These are phyloP conservation scores for Doris montereyensis DNA, from an alignment of 2,888 invertebrate genomes.

Conservation along the genomic window DNA sequence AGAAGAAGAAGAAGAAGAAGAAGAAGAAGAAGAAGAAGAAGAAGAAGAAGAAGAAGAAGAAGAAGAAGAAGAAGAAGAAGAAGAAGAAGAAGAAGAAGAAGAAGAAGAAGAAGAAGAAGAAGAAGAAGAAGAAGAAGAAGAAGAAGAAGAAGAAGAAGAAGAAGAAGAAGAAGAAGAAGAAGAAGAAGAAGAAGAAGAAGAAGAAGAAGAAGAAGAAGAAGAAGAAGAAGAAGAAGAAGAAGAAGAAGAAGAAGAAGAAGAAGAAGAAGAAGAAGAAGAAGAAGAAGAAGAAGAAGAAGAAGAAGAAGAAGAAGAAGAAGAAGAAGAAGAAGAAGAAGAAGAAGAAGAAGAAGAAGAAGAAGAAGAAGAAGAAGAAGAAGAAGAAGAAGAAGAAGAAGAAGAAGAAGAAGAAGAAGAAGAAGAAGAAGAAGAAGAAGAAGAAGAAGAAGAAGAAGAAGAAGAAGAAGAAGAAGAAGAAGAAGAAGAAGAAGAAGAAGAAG, in stretches of 20 bases:
- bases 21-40: slow-evolving; percentile 29
- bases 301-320: neutral
- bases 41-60: slow-evolving; percentile 29
- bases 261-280: neutral
- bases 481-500: too few species aligned
- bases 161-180: slow-evolving; percentile 24
- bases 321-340: neutral
- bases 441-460: too few species aligned
- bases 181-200: slow-evolving; percentile 20
- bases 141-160: slow-evolving; percentile 28
- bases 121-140: slow-evolving; percentile 26
- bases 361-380: too few species aligned
- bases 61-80: slow-evolving; percentile 1
- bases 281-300: neutral
- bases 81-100: slow-evolving; percentile 14
- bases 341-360: neutral
- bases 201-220: neutral
- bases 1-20: slow-evolving; percentile 25
- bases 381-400: too few species aligned
- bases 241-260: neutral
- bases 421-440: too few species aligned
- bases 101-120: slow-evolving; percentile 9
- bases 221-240: neutral
- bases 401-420: too few species aligned
- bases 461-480: too few species aligned